phyloP scores from a whole-genome alignment of 2,888 invertebrate species.

The Lacanobia wlatinum region DNA sequence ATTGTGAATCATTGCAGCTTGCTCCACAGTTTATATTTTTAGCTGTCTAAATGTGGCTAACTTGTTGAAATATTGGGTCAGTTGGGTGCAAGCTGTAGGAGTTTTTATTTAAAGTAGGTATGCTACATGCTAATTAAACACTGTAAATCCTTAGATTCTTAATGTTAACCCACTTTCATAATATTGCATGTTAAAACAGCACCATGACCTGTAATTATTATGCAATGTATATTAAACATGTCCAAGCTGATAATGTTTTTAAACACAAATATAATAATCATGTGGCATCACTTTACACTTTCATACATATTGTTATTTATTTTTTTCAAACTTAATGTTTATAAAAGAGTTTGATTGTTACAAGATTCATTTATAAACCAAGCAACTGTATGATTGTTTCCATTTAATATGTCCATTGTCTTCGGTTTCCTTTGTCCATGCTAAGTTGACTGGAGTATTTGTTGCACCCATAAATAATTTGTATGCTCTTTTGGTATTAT shows the following conservation, averaged over 20 bases:
- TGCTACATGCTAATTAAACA: background rate
- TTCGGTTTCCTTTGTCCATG: constrained; percentile 49
- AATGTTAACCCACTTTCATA: constrained; percentile 6
- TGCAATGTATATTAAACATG: constrained; percentile 20
- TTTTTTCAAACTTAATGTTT: constrained; percentile 47
- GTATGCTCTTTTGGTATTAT: constrained; percentile 23
- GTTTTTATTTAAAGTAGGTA: constrained; percentile 2
- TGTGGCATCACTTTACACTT: constrained; percentile 19
- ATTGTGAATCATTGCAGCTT: constrained; percentile 29
- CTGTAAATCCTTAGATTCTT: background rate
- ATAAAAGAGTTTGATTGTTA: constrained; percentile 50
- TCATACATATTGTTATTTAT: constrained; percentile 26
- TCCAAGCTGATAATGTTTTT: constrained; percentile 16
- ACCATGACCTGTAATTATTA: constrained; percentile 39
- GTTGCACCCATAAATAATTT: constrained; percentile 41
- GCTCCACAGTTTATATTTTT: constrained; percentile 35
- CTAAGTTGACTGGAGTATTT: constrained; percentile 27
- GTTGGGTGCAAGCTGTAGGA: constrained; percentile 5
- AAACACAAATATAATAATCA: constrained; percentile 10
- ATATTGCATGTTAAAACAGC: constrained; percentile 13
- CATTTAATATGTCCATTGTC: constrained; percentile 68
- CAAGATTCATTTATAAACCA: constrained; percentile 66
- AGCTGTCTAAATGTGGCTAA: constrained; percentile 28
- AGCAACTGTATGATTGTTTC: constrained; percentile 65
- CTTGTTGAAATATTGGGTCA: constrained; percentile 36